Evolutionary conservation across 2,888 invertebrate genomes (phyloP).

Genomic region (Brachyopa scutellaris): DNA sequence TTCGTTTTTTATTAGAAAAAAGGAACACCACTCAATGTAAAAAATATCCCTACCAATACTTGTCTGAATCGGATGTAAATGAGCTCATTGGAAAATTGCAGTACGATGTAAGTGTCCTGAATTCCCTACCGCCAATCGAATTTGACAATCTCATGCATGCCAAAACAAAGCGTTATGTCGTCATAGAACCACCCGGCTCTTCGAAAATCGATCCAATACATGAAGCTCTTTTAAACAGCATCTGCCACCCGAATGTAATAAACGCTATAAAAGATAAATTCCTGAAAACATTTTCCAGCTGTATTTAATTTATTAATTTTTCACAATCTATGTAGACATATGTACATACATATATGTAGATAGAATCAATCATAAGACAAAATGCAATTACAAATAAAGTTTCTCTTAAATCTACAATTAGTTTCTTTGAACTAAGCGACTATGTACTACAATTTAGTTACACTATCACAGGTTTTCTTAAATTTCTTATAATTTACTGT

Average conservation of each 20-base stretch:
- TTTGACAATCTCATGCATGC: slow-evolving; percentile 26
- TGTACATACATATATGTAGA: too few relatives aligned
- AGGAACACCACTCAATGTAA: background rate
- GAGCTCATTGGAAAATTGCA: slow-evolving; percentile 21
- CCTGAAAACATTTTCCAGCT: slow-evolving; percentile 39
- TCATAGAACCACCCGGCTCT: background rate
- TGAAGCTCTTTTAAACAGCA: slow-evolving; percentile 54
- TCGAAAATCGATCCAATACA: slow-evolving; percentile 12
- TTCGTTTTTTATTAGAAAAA: slow-evolving; percentile 15
- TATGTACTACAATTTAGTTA: slow-evolving; percentile 55
- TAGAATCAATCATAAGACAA: slow-evolving; percentile 1
- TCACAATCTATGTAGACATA: slow-evolving; percentile 29
- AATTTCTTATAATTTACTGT: slow-evolving; percentile 50
- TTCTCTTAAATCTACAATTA: slow-evolving; percentile 17
- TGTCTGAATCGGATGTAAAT: slow-evolving; percentile 29
- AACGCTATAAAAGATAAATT: slow-evolving; percentile 44
- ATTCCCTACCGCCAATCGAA: background rate
- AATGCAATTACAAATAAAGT: slow-evolving; percentile 20
- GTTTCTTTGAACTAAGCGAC: slow-evolving; percentile 30
- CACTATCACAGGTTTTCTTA: slow-evolving; percentile 71
- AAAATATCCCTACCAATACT: slow-evolving; percentile 43
- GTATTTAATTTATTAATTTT: slow-evolving; percentile 32
- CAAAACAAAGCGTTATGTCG: slow-evolving; percentile 27
- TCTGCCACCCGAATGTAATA: slow-evolving; percentile 52
- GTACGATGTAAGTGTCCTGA: slow-evolving; percentile 5